phyloP scores from a whole-genome alignment of 2,888 invertebrate species.

The Homarus gammarus region DNA sequence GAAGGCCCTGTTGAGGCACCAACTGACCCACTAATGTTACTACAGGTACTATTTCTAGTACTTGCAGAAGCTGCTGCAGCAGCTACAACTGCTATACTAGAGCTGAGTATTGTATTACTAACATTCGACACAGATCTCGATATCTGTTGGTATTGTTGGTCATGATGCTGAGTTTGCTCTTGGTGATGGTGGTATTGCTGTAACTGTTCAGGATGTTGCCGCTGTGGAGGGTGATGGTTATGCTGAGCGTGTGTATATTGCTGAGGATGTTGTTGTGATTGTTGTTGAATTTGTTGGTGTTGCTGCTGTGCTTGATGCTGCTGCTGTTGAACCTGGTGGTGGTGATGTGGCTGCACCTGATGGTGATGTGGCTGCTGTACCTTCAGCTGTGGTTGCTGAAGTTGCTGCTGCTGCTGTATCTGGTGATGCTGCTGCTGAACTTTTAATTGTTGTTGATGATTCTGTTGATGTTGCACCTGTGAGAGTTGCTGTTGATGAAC shows the following conservation, averaged over 20 bases:
- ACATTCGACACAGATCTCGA: constrained; percentile 15
- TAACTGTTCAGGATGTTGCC: constrained; percentile 34
- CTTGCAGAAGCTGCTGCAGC: constrained; percentile 18
- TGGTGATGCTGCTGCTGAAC: constrained; percentile 1
- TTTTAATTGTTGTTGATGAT: background rate
- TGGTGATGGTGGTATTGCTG: constrained; percentile 28
- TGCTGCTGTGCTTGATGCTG: constrained; percentile 20
- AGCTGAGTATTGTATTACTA: constrained; percentile 18
- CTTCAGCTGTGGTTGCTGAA: background rate
- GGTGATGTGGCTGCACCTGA: background rate
- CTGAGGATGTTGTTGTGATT: constrained; percentile 16
- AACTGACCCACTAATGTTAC: constrained; percentile 9
- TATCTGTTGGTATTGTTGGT: constrained; percentile 42
- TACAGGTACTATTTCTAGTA: constrained; percentile 10
- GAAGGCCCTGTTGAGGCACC: constrained; percentile 27
- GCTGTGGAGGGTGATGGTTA: constrained; percentile 34
- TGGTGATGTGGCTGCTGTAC: constrained; percentile 13
- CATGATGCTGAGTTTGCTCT: constrained; percentile 10
- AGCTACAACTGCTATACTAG: constrained; percentile 27
- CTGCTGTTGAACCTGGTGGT: constrained; percentile 21
- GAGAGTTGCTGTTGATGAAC: background rate
- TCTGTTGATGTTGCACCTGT: background rate
- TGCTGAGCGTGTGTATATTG: constrained; percentile 27
- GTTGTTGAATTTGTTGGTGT: constrained; percentile 12
- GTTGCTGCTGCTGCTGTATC: background rate